Evolutionary conservation across 2,888 invertebrate genomes (phyloP), one percentile per base, ranked within the genome.

Genomic region (Pseudolycoriella hygida): DNA sequence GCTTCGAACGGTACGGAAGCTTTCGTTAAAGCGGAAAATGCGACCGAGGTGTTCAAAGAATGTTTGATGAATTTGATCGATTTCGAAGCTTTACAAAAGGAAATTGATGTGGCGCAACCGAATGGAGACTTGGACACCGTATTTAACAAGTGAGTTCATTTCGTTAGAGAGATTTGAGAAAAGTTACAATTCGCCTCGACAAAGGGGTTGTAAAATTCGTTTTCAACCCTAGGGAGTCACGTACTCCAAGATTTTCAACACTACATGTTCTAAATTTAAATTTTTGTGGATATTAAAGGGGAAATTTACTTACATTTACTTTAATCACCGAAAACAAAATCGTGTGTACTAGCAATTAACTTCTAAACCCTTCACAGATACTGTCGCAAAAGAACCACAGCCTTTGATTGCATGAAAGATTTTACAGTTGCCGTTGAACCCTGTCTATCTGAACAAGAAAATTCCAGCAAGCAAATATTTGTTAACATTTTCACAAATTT

Each of bases 101-200:
- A 86, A 57, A 76, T 86, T 39, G 76, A 80, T 43, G 64, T 65
- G 3, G 79, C 82, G 0, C 77, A 77, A 55, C 79, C 80, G 0
- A 72, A 67, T 3, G 82, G 81, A 1, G 73, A 74, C 51, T 66
- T 82, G 32, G 81, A 81, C 54, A 68, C 70, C 18, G 80, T 82
- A 0, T 81, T 82, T 53, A 74, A 75, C 54, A 78, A 77, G 64
- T 70, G 53, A 58, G 61, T 56, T 25, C 25, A 25, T 25, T 6
- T 25, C 25, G 8, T 25, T 25, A 25, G 25, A n/a, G n/a, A n/a
- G n/a, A n/a, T n/a, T 8, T 25, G 25, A 25, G 4, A 25, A 25
- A 25, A 25, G n/a, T n/a, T n/a, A n/a, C n/a, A n/a, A n/a, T n/a
- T n/a, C n/a, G n/a, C n/a, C n/a, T n/a, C n/a, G n/a, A n/a, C n/a